Evolutionary conservation across 2,888 invertebrate species (phyloP).

Genomic region (Hemithea aestivaria): DNA sequence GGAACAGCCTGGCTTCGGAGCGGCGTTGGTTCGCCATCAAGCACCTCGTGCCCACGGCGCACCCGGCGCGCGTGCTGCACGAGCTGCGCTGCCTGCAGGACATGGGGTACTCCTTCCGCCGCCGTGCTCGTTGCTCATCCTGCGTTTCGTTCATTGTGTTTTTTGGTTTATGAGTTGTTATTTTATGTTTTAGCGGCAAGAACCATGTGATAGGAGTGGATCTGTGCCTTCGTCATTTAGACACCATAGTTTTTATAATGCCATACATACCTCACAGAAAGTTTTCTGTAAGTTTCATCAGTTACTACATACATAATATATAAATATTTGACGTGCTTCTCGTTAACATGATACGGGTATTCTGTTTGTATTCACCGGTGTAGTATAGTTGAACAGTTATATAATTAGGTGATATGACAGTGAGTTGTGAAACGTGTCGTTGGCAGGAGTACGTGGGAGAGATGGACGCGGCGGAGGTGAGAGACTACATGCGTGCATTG

Average conservation of each 20-base stretch:
- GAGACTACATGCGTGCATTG: slow-evolving; percentile 89
- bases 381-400: too few species aligned
- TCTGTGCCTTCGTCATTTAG: slow-evolving; percentile 85
- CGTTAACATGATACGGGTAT: too few species aligned
- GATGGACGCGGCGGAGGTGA: slow-evolving; percentile 85
- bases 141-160: background rate
- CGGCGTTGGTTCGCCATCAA: slow-evolving; percentile 88
- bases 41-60: slow-evolving; percentile 91
- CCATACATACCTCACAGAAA: slow-evolving; percentile 91
- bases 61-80: slow-evolving; percentile 88
- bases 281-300: slow-evolving; percentile 82
- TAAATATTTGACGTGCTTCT: too few species aligned
- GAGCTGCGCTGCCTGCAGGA: slow-evolving; percentile 89
- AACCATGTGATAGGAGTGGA: slow-evolving; percentile 91
- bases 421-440: too few species aligned
- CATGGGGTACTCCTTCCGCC: too few species aligned
- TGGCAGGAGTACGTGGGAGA: slow-evolving; percentile 85
- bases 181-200: slow-evolving; percentile 81
- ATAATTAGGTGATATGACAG: too few species aligned
- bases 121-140: slow-evolving; percentile 32
- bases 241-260: slow-evolving; percentile 93
- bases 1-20: slow-evolving; percentile 54
- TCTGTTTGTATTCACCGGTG: too few species aligned
- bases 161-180: slow-evolving; percentile 1
- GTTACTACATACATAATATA: background rate